A percentile compares a stretch with the other conserved stretches of the same genome.
phyloP scores from a whole-genome alignment of 1,140 invertebrate species.

The Drosophila sp. region DNA sequence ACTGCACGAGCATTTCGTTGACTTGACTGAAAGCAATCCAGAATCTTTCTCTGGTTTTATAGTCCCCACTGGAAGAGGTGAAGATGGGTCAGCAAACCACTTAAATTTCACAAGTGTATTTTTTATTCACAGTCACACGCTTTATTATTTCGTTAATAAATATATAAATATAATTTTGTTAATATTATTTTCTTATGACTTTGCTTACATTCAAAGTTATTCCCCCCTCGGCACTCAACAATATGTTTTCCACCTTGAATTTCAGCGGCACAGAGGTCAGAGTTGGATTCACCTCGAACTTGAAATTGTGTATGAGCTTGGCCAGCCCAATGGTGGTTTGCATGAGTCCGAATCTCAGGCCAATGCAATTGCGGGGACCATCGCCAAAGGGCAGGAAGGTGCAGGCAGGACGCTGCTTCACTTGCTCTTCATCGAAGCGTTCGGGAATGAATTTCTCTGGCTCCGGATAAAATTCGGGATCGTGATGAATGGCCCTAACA shows the following conservation, averaged over 20 bases:
- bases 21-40: not conserved
- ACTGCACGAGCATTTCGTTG: constrained; percentile 20
- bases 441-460: constrained; percentile 85
- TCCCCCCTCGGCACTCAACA: constrained; percentile 50
- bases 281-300: constrained; percentile 52
- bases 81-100: not conserved
- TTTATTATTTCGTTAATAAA: not conserved
- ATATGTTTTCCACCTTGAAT: constrained; percentile 28
- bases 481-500: constrained; percentile 85
- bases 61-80: not conserved
- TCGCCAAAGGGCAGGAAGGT: constrained; percentile 66
- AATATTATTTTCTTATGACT: constrained; percentile 16
- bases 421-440: constrained; percentile 83
- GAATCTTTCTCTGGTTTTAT: not conserved
- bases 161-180: not conserved
- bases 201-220: constrained; percentile 52
- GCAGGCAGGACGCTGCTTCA: constrained; percentile 50
- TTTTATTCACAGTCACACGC: not conserved
- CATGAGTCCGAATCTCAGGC: constrained; percentile 86
- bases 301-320: constrained; percentile 73
- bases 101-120: not conserved
- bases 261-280: constrained; percentile 51
- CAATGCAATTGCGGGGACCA: constrained; percentile 80
- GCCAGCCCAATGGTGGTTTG: constrained; percentile 85
- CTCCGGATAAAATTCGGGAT: constrained; percentile 81